phyloP scores from a whole-genome alignment of 2,113 vertebrate genomes.

The Notechis scutatus region DNA sequence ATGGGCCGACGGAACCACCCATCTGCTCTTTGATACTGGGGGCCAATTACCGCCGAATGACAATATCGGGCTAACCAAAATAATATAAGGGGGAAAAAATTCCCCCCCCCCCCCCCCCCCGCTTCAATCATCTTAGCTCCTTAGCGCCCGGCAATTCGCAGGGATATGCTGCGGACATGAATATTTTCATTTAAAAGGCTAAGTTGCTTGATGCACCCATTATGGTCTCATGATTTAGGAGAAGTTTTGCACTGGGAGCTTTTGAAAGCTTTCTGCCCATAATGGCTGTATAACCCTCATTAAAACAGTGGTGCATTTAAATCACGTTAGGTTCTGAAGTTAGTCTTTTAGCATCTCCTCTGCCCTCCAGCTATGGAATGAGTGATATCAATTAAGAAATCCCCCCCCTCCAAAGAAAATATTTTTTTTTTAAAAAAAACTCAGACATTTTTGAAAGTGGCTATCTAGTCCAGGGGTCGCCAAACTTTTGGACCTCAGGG shows the following conservation, averaged over 20 bases:
- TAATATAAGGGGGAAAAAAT: slow-evolving; percentile 1
- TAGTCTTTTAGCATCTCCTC: background rate
- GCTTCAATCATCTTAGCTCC: slow-evolving; percentile 47
- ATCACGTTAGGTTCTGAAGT: background rate
- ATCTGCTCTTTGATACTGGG: slow-evolving; percentile 50
- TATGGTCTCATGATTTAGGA: background rate
- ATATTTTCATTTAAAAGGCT: slow-evolving; percentile 22
- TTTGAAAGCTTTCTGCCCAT: slow-evolving; percentile 14
- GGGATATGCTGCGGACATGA: slow-evolving; percentile 22
- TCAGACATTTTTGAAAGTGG: background rate
- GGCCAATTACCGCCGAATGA: slow-evolving; percentile 49
- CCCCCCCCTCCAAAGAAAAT: no score
- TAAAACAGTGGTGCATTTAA: background rate
- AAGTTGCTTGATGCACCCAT: slow-evolving; percentile 38
- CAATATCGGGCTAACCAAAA: slow-evolving; percentile 35
- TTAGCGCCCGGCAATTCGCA: slow-evolving; percentile 66
- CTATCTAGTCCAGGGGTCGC: no score
- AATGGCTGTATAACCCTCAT: background rate
- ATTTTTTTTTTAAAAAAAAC: background rate
- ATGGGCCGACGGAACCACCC: slow-evolving; percentile 56
- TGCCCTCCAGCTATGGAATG: background rate
- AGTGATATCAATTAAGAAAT: background rate
- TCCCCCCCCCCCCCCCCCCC: background rate
- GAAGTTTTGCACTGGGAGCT: no score
- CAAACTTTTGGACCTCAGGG: no score